These are phyloP conservation scores for Stegophylla sp. DNA, from an alignment of 2,888 invertebrate species.

Conservation along the genomic window DNA sequence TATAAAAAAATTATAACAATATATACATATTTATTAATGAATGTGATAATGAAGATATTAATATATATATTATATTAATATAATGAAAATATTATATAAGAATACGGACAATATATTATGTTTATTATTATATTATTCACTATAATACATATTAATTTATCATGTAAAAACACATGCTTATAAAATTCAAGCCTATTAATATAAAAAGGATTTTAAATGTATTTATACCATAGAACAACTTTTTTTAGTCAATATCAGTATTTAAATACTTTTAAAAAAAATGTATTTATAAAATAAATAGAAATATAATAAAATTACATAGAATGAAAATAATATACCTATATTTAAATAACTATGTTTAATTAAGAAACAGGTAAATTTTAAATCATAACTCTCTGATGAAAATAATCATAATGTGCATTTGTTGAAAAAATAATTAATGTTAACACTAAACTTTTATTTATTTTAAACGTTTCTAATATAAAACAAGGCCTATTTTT, in stretches of 20 bases:
- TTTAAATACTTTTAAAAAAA: not conserved
- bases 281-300: not conserved
- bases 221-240: no score
- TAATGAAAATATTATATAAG: not conserved
- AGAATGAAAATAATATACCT: not conserved
- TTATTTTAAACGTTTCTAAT: not conserved
- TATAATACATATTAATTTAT: no score
- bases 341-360: not conserved
- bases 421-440: not conserved
- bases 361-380: not conserved
- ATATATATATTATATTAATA: not conserved
- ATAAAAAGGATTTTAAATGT: no score
- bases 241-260: not conserved
- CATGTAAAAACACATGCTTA: no score
- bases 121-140: no score
- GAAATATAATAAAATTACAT: not conserved
- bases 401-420: not conserved
- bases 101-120: no score
- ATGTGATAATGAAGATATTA: conserved; percentile 17
- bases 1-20: conserved; percentile 44
- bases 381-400: not conserved
- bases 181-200: no score
- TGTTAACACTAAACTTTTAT: not conserved
- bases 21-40: conserved; percentile 40
- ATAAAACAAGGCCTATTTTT: not conserved